Evolutionary conservation across 2,888 invertebrate species (phyloP), one percentile per base, ranked within the genome.

Genomic region (Hyppa rectilinea): DNA sequence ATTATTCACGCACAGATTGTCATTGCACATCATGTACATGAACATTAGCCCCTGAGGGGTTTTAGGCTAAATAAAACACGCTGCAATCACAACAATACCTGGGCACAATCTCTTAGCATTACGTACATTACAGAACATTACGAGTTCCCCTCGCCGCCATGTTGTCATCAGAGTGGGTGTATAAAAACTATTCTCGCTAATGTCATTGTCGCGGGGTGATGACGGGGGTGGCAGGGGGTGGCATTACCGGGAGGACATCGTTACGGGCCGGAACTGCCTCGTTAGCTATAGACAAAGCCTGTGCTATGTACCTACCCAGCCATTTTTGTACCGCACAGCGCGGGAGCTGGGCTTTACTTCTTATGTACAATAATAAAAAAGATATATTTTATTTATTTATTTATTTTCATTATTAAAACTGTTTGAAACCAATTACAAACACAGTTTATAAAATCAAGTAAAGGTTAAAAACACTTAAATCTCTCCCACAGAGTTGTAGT

Each of bases 241-340:
- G 92, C 93, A 92, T 94, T 94, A 93, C 89, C 85, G 89, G 89
- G 89, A 87, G 90, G 91, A 90, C 90, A 86, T 95, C 95, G 88
- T 95, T 94, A 94, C 90, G 82, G 90, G 88, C 91, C 93, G 95
- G 95, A 95, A 92, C 91, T 87, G 83, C 88, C 87, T 92, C 94
- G 93, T 94, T 93, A 94, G 88, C 88, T 88, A 89, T 85, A 94
- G 91, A 95, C 94, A 95, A 94, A 93, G 94, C 89, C 87, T 58
- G 77, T 78, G 89, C 89, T 89, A 93, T 94, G 87, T 92, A 87
- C 92, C 89, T 92, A 87, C 92, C 89, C 91, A 89, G 92, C 92
- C 94, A 93, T 91, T 92, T 92, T 88, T 86, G 82, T 83, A 76
- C 74, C 76, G 45, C 29, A 40, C 86, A 87, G 87, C 40, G 50